These are phyloP conservation scores for Caenorhabditis latens DNA, from an alignment of 1,140 invertebrate species.

Conservation along the genomic window DNA sequence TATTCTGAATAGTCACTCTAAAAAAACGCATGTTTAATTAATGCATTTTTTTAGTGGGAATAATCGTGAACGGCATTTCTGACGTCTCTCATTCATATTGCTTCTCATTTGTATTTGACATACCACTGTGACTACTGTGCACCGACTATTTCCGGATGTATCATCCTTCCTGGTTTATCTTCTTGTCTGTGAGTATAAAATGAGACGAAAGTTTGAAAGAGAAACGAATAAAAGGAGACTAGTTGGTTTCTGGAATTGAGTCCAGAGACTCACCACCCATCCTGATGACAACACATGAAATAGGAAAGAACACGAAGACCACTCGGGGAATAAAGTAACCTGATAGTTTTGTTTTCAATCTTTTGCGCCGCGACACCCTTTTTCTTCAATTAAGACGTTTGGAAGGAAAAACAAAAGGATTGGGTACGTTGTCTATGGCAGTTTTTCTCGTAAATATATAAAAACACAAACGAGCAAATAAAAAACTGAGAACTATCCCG, in stretches of 20 bases:
- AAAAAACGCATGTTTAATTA: slow-evolving; percentile 16
- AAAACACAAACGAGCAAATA: not conserved
- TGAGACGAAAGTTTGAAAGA: not conserved
- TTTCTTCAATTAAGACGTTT: slow-evolving; percentile 47
- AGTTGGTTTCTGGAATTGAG: slow-evolving; percentile 17
- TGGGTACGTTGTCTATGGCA: slow-evolving; percentile 20
- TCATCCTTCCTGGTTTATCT: slow-evolving; percentile 17
- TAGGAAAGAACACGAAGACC: slow-evolving; percentile 50
- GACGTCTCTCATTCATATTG: not conserved
- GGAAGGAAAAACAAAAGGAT: slow-evolving; percentile 48
- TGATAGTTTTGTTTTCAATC: slow-evolving; percentile 49
- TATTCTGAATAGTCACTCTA: slow-evolving; percentile 8
- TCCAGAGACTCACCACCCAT: not conserved
- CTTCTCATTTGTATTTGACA: not conserved
- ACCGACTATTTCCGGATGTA: slow-evolving; percentile 24
- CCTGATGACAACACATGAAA: not conserved
- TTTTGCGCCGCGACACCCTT: not conserved
- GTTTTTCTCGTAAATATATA: not conserved
- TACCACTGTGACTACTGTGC: not conserved
- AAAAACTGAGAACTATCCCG: not conserved
- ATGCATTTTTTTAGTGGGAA: slow-evolving; percentile 19
- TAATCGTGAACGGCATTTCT: slow-evolving; percentile 33
- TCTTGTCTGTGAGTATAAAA: not conserved
- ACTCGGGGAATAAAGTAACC: slow-evolving; percentile 35
- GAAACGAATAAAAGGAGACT: not conserved